Conservation (phyloP, 2,113 vertebrate species). For the Accipiter cooperii region DNA sequence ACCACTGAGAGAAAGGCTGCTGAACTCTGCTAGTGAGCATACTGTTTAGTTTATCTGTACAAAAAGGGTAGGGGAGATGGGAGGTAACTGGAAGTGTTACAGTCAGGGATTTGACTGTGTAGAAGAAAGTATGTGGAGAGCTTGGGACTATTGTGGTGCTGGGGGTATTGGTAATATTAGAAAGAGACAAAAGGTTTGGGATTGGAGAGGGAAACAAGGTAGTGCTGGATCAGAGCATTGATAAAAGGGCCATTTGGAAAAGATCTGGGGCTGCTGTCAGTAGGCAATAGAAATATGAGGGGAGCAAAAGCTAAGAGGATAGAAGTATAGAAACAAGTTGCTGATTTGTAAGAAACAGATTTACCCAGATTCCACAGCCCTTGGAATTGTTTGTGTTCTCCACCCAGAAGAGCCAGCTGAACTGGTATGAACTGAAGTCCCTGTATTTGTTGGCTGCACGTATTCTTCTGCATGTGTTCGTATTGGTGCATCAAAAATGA, state of each 20-base stretch:
- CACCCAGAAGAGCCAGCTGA: neutral
- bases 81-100: neutral
- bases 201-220: neutral
- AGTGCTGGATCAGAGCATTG: neutral
- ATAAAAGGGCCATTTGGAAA: neutral
- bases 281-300: neutral
- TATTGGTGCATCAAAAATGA: neutral
- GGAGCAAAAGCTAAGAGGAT: neutral
- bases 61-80: neutral
- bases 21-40: neutral
- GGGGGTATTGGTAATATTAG: neutral
- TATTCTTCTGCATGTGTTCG: neutral
- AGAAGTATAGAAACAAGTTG: neutral
- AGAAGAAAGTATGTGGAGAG: neutral
- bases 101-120: neutral
- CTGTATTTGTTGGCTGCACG: neutral
- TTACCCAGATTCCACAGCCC: neutral
- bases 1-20: neutral
- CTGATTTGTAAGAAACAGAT: neutral
- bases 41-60: neutral
- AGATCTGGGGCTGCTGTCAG: neutral
- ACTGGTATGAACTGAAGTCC: neutral
- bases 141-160: neutral
- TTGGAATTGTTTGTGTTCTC: neutral
- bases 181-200: neutral